phyloP scores from a whole-genome alignment of 92 coral and sea anemone genomes.

The Chrysogorgia sp. region DNA sequence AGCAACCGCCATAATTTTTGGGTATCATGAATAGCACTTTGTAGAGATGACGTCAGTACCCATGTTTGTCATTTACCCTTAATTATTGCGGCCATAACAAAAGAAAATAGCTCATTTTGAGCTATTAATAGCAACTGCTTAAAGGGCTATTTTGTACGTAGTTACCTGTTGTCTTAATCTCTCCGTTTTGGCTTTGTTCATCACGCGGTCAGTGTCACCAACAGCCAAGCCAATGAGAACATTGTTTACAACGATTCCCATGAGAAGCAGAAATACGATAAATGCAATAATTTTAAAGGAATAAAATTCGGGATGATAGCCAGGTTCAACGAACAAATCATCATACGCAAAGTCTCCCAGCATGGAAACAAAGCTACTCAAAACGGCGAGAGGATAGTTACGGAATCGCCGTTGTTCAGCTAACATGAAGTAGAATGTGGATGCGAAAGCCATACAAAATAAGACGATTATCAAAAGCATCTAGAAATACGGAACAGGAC shows the following conservation, averaged over 20 bases:
- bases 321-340: constrained; percentile 18
- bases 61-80: too few species aligned
- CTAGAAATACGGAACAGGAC: not conserved
- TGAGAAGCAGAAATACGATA: constrained; percentile 6
- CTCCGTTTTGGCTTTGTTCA: constrained; percentile 13
- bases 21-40: too few species aligned
- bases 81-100: too few species aligned
- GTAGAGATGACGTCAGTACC: too few species aligned
- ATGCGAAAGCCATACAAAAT: constrained; percentile 14
- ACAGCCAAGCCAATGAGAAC: too few species aligned
- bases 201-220: constrained; percentile 22
- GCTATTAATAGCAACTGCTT: too few species aligned
- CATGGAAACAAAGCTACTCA: constrained; percentile 12
- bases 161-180: constrained; percentile 16
- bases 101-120: too few species aligned
- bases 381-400: constrained; percentile 5
- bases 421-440: constrained; percentile 6
- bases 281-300: not conserved
- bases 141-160: too few species aligned
- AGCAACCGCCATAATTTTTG: too few species aligned
- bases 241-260: constrained; percentile 20
- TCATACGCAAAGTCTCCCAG: constrained; percentile 1
- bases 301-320: not conserved
- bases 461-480: constrained; percentile 14
- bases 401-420: constrained; percentile 5